Evolutionary conservation across 1,140 invertebrate genomes (phyloP), one percentile per base, ranked within the genome.

Genomic region (Drosophila pseudoananassae): DNA sequence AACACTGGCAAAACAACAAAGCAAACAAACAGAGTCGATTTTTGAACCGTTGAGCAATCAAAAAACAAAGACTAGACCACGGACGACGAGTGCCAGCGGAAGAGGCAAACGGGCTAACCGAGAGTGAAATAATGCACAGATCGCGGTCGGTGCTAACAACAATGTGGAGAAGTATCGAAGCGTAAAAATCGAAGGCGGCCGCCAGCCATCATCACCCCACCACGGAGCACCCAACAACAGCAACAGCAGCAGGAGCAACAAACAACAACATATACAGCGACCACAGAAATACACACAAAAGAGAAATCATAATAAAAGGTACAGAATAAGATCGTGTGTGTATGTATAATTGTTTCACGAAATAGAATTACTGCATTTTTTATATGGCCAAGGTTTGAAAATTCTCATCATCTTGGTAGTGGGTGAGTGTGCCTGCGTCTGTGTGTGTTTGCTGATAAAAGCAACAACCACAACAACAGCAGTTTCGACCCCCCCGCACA

Each of bases 91-190:
- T 46, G 15, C 43, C 17, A 17, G 40, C 61, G 59, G 55, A 65
- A 46, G 74, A 60, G 60, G 54, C 58, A 57, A 76, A 56, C 50
- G 57, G 38, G 60, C 51, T 55, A 58, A 73, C 58, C 33, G 23
- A 49, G 63, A 69, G 50, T 56, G 38, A 71, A 59, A 75, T 55
- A 73, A 84, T 85, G 81, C 76, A 80, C 40, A 80, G 77, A 59
- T 64, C 70, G 60, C 72, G 78, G 57, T 82, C 77, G 59, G 68
- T 81, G 81, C 63, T 70, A 53, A 69, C 53, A 73, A 68, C 55
- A 76, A 85, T 85, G 77, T 61, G 78, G 64, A 74, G 73, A 81
- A 77, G 77, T 81, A 85, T 74, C 77, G 78, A 74, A 87, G 81
- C 73, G 82, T 85, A 75, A 81, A 70, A 85, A 77, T 74, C 77